These are phyloP conservation scores for Dromius quadrimaculatus DNA, from an alignment of 2,888 invertebrate species.

Conservation along the genomic window DNA sequence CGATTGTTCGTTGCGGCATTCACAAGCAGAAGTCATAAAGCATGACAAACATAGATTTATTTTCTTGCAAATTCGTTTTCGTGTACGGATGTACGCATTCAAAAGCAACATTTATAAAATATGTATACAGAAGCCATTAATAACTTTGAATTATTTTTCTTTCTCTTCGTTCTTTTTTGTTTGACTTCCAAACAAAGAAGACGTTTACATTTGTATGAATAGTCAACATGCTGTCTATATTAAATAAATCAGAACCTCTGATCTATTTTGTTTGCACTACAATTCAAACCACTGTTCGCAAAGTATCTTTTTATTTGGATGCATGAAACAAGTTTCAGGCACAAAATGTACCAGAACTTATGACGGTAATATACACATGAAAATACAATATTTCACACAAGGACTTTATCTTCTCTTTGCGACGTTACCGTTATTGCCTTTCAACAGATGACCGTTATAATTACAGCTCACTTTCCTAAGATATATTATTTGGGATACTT, in stretches of 20 bases:
- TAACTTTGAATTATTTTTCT: conserved; percentile 46
- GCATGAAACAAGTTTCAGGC: too few species aligned
- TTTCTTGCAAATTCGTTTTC: conserved; percentile 49
- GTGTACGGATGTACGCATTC: conserved; percentile 47
- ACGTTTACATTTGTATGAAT: too few species aligned
- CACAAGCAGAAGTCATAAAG: conserved; percentile 44
- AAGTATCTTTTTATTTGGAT: too few species aligned
- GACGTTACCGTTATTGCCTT: conserved; percentile 1
- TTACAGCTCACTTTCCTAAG: conserved; percentile 58
- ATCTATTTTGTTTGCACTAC: too few species aligned
- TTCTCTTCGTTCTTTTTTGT: conserved; percentile 21
- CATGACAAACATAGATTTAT: conserved; percentile 52
- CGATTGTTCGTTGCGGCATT: conserved; percentile 6
- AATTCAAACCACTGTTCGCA: too few species aligned
- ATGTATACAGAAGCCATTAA: conserved; percentile 49
- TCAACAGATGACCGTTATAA: conserved; percentile 62
- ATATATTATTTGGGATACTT: conserved; percentile 33
- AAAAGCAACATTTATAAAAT: conserved; percentile 50
- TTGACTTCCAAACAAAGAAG: too few species aligned
- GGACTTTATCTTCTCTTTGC: conserved; percentile 4
- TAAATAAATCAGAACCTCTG: too few species aligned
- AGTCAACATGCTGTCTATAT: too few species aligned
- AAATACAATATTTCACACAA: conserved; percentile 23
- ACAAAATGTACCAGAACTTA: conserved; percentile 18
- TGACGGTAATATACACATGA: conserved; percentile 23